A percentile compares a stretch with the other conserved stretches of the same genome.
phyloP scores from a whole-genome alignment of 2,888 invertebrate genomes.

The Papilio demoleus region DNA sequence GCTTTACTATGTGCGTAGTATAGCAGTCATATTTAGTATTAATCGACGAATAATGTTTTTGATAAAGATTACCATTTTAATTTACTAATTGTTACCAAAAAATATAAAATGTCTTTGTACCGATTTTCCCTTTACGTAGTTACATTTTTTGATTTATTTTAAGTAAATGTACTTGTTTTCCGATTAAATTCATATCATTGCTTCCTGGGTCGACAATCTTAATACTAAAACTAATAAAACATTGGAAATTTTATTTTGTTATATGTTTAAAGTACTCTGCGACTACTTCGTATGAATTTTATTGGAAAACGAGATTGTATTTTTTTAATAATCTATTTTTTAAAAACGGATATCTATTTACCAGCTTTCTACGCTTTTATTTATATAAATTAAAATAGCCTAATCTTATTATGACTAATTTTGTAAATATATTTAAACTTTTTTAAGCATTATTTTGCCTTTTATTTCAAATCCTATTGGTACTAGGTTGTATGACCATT shows the following conservation, averaged over 20 bases:
- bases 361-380: conserved; percentile 24
- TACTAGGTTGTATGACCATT: too few relatives aligned
- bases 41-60: neutral
- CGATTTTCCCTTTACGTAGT: neutral
- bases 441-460: conserved; percentile 4
- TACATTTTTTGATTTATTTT: neutral
- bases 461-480: neutral
- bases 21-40: conserved; percentile 25
- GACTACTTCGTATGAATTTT: too few relatives aligned
- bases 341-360: neutral
- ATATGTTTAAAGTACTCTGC: too few relatives aligned
- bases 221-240: too few relatives aligned
- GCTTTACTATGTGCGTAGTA: conserved; percentile 12
- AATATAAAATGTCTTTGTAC: neutral
- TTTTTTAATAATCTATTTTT: too few relatives aligned
- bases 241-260: too few relatives aligned
- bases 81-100: conserved; percentile 38
- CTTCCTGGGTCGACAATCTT: too few relatives aligned
- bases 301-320: too few relatives aligned
- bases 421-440: conserved; percentile 37
- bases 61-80: conserved; percentile 28
- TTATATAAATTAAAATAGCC: conserved; percentile 33
- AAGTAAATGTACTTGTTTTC: neutral
- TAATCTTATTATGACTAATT: conserved; percentile 14
- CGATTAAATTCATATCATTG: too few relatives aligned